phyloP scores from a whole-genome alignment of 1,140 invertebrate genomes.

The Drosophila triauraria region DNA sequence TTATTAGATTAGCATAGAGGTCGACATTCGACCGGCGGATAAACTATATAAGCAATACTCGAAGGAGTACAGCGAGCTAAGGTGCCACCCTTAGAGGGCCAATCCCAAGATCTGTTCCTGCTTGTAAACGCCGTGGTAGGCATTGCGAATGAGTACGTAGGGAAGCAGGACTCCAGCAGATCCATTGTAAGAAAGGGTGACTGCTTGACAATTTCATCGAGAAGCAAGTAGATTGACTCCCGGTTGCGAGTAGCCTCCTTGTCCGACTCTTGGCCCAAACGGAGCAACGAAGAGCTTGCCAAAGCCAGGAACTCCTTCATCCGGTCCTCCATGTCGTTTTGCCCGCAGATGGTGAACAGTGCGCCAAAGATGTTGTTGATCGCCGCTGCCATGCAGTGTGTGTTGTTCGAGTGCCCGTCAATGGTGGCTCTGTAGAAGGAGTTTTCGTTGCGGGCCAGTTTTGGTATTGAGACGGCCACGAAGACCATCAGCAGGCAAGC shows the following conservation, averaged over 20 bases:
- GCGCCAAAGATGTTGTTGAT: conserved; percentile 99
- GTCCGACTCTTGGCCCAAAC: conserved; percentile 97
- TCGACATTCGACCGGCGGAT: conserved; percentile 35
- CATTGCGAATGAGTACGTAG: conserved; percentile 97
- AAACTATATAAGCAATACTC: conserved; percentile 22
- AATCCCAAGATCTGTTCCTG: conserved; percentile 88
- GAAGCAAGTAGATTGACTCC: conserved; percentile 97
- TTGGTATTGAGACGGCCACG: conserved; percentile 98
- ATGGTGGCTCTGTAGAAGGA: conserved; percentile 96
- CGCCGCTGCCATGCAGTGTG: conserved; percentile 98
- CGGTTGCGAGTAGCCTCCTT: conserved; percentile 97
- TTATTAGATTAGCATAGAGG: conserved; percentile 59
- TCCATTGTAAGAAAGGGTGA: conserved; percentile 99
- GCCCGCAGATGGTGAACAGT: conserved; percentile 97
- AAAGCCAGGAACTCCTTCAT: conserved; percentile 99
- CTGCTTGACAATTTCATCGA: conserved; percentile 98
- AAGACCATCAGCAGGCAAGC: conserved; percentile 99
- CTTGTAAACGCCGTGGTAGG: conserved; percentile 98
- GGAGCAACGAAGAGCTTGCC: conserved; percentile 96
- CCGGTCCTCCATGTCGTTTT: conserved; percentile 97
- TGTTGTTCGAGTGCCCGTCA: conserved; percentile 98
- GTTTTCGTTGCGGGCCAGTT: conserved; percentile 95
- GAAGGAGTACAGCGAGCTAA: background rate
- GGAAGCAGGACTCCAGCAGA: conserved; percentile 98
- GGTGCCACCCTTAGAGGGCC: conserved; percentile 56